Base-by-base conservation (phyloP, 2,113 vertebrate genomes). In the Tiliqua scincoides region DNA sequence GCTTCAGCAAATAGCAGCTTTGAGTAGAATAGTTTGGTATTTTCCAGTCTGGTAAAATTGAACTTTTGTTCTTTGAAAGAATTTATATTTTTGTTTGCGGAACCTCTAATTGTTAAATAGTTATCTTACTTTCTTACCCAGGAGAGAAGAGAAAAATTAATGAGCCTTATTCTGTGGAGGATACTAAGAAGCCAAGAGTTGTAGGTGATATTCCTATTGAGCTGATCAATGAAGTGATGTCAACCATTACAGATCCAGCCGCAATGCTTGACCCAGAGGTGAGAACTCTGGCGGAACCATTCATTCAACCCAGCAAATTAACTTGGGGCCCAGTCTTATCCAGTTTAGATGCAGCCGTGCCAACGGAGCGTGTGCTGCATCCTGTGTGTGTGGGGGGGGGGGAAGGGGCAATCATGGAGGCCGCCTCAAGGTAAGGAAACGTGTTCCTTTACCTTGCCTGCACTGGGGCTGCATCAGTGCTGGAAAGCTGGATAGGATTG, bases 141-240 rank as follows among this genome's bases (percentile, higher is more conserved):
- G 98, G 98, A 78, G 98, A 99, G 88, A 99, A 99, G 95, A 98
- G 98, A 80, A 99, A 99, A 95, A 95, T 96, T 48, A 97, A 96
- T 8, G 98, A 99, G 67, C 93, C 96, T 3, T 97, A 98, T 82
- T 88, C 95, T 85, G 85, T 96, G n/a, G 98, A 99, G 92, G 98
- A 99, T 79, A 96, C 95, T 67, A 99, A 99, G 95, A 98, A 96
- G 90, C 97, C 97, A 18, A 95, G 97, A 65, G 97, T 98, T 89
- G 95, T 98, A 85, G 99, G 99, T 30, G 99, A 99, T 95, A 99
- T 99, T 96, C 98, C 99, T 37, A 96, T 99, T 96, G 99, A 99
- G 86, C 95, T 99, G 91, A 98, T 99, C 94, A 98, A 98, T 3
- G 98, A 99, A 96, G 99, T 99, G 86, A 99, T 99, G 99, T 98